These are phyloP conservation scores for Tragopan temminckii DNA, from an alignment of 2,797 vertebrate genomes.

Conservation along the genomic window DNA sequence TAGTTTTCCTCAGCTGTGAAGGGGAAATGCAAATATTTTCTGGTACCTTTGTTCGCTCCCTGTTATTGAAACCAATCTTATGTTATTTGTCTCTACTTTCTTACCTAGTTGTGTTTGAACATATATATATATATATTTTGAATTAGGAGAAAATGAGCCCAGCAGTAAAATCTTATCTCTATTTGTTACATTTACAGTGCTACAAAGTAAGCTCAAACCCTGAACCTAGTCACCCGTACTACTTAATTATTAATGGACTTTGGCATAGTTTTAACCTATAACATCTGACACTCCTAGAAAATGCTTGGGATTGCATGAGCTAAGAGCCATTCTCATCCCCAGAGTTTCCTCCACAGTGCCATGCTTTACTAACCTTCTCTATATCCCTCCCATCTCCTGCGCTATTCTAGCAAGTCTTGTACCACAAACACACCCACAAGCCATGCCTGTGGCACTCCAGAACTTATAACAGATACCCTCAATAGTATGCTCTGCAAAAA, in stretches of 20 bases:
- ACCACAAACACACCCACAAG: background rate
- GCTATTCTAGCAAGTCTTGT: background rate
- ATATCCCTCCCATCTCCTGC: background rate
- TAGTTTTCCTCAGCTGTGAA: background rate
- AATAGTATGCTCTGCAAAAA: background rate
- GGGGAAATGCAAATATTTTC: background rate
- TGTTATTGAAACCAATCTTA: background rate
- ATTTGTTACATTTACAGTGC: background rate
- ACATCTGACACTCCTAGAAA: background rate
- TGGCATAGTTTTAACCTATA: background rate
- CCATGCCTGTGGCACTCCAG: background rate
- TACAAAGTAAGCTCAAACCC: background rate
- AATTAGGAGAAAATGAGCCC: slow-evolving; percentile 4
- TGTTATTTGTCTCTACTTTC: slow-evolving; percentile 1
- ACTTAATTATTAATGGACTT: slow-evolving; percentile 31
- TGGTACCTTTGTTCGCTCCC: background rate
- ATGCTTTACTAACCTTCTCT: background rate
- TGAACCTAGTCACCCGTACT: background rate
- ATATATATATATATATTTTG: slow-evolving; percentile 27
- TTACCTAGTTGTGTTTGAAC: background rate
- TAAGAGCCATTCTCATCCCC: background rate
- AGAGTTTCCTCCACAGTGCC: background rate
- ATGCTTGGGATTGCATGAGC: background rate
- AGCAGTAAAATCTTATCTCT: slow-evolving; percentile 56
- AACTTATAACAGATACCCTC: background rate